A percentile compares a stretch with the other conserved stretches of the same genome.
These are phyloP conservation scores for Crambe crambe DNA, from an alignment of 37 sponge, comb jelly and placozoan species.

Conservation along the genomic window DNA sequence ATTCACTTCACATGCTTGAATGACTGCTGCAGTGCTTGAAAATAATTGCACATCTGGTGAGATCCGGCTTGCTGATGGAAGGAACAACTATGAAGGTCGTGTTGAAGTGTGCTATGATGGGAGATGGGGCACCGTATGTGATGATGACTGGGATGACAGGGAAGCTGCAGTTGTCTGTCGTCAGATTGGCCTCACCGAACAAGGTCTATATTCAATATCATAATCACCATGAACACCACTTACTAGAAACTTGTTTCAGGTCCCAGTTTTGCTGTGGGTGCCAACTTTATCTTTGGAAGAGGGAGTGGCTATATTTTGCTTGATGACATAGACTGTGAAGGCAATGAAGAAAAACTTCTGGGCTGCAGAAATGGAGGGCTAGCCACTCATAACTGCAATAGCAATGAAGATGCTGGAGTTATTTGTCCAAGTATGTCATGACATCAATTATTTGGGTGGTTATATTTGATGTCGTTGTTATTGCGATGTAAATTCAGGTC, in stretches of 20 bases:
- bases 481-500: background rate
- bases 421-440: constrained; percentile 10
- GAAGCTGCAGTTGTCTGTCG: background rate
- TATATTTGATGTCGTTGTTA: too few relatives aligned
- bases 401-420: background rate
- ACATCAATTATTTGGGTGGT: too few relatives aligned
- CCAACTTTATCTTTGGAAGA: background rate
- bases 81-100: background rate
- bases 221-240: too few relatives aligned
- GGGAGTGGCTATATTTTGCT: background rate
- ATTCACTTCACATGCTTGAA: background rate
- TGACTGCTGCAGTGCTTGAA: background rate
- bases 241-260: too few relatives aligned
- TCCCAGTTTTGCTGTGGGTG: background rate
- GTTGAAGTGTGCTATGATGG: background rate
- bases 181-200: background rate
- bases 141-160: background rate
- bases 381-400: constrained; percentile 11
- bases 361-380: background rate
- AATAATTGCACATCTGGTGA: background rate
- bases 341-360: constrained; percentile 5
- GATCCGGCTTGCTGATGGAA: background rate
- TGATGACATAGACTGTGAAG: constrained; percentile 10
- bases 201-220: background rate
- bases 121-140: constrained; percentile 9